phyloP scores from a whole-genome alignment of 2,113 vertebrate genomes.

The Cariama cristata region DNA sequence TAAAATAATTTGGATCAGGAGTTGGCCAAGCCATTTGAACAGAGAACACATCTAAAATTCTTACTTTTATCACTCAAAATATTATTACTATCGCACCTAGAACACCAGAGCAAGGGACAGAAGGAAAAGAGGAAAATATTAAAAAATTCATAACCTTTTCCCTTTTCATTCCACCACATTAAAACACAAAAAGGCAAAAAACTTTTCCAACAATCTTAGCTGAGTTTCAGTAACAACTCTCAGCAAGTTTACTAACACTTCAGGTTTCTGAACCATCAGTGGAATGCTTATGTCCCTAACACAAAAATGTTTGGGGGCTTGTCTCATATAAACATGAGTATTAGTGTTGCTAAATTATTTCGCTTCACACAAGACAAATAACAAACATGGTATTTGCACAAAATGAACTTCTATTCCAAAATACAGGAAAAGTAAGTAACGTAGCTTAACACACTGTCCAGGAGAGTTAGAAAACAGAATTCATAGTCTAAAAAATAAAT shows the following conservation, averaged over 20 bases:
- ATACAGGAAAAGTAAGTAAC: neutral
- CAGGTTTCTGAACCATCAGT: neutral
- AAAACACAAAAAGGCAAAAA: neutral
- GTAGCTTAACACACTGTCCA: neutral
- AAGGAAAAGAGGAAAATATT: neutral
- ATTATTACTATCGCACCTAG: neutral
- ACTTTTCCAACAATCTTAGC: neutral
- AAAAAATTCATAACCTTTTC: neutral
- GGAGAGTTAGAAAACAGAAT: neutral
- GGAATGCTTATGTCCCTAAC: neutral
- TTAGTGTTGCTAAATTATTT: neutral
- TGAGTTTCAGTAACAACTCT: neutral
- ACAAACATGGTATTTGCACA: neutral
- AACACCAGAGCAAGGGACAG: neutral
- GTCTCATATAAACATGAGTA: neutral
- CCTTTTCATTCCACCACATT: neutral
- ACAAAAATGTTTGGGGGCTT: neutral
- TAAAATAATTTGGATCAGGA: neutral
- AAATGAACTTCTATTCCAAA: neutral
- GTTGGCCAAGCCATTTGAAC: neutral
- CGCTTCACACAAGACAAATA: neutral
- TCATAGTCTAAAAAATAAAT: neutral
- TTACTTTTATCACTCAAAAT: neutral
- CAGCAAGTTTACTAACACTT: neutral
- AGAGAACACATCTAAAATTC: neutral